Evolutionary conservation across 2,888 invertebrate genomes (phyloP).

Genomic region (Dinocampus coccinellae): DNA sequence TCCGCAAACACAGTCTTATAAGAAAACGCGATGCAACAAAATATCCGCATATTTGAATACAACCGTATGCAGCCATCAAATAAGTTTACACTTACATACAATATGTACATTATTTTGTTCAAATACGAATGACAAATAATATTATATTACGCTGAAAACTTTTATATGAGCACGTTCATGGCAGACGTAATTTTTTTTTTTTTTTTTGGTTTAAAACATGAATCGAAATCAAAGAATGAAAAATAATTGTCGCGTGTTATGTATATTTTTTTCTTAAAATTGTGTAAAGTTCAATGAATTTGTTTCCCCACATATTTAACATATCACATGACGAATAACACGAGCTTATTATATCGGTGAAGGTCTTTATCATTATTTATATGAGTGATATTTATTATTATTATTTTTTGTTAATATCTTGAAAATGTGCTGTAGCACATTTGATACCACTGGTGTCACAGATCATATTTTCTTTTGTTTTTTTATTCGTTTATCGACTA

Average conservation of each 20-base stretch:
- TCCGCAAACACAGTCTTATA: slow-evolving; percentile 34
- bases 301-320: not conserved
- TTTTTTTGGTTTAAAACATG: too few relatives aligned
- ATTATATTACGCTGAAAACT: not conserved
- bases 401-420: not conserved
- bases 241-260: not conserved
- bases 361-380: not conserved
- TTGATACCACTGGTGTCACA: slow-evolving; percentile 19
- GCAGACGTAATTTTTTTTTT: not conserved
- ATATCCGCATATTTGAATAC: slow-evolving; percentile 6
- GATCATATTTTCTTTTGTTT: slow-evolving; percentile 11
- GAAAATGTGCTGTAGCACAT: not conserved
- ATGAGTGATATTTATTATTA: not conserved
- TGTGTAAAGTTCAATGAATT: not conserved
- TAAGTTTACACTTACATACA: slow-evolving; percentile 5
- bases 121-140: too few relatives aligned
- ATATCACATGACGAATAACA: slow-evolving; percentile 11
- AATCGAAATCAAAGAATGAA: not conserved
- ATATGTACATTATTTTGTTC: not conserved
- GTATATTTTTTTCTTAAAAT: not conserved
- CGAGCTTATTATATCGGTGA: not conserved
- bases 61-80: slow-evolving; percentile 22
- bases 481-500: slow-evolving; percentile 20
- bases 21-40: slow-evolving; percentile 13
- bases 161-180: not conserved